Percentiles rank a stretch among this genome's conserved stretches.
Evolutionary conservation across 2,888 invertebrate genomes (phyloP).

Genomic region (Lasioglossum morio): DNA sequence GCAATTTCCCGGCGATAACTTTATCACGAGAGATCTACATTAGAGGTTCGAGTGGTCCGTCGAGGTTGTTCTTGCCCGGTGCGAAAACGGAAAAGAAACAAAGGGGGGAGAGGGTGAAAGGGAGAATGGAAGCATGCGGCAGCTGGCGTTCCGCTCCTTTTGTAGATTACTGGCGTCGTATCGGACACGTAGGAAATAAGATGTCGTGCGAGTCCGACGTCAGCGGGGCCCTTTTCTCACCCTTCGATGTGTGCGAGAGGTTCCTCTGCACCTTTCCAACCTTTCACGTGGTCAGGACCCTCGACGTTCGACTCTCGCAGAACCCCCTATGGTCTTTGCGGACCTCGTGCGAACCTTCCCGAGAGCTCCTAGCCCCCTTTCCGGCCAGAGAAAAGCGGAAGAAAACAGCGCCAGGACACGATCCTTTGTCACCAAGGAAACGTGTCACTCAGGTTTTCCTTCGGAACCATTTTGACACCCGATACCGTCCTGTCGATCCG

Average conservation of each 20-base stretch:
- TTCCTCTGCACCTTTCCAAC: conserved; percentile 47
- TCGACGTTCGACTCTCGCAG: conserved; percentile 57
- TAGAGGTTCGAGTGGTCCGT: conserved; percentile 20
- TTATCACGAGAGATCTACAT: conserved; percentile 51
- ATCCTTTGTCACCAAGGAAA: background rate
- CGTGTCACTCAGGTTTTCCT: conserved; percentile 7
- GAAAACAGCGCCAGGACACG: background rate
- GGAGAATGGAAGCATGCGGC: conserved; percentile 41
- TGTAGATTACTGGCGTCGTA: conserved; percentile 70
- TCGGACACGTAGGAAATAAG: conserved; percentile 75
- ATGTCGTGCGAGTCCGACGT: conserved; percentile 69
- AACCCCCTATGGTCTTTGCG: conserved; percentile 68
- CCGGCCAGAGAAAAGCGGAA: conserved; percentile 46
- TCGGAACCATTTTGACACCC: background rate
- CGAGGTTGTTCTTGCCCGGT: conserved; percentile 24
- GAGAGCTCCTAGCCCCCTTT: conserved; percentile 63
- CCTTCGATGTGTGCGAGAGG: conserved; percentile 14
- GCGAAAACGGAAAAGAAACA: conserved; percentile 30
- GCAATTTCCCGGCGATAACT: conserved; percentile 43
- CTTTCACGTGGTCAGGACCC: conserved; percentile 39
- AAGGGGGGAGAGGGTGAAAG: conserved; percentile 7
- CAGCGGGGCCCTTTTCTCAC: conserved; percentile 44
- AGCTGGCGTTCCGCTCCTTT: conserved; percentile 59
- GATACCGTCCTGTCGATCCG: background rate
- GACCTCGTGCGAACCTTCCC: conserved; percentile 70